phyloP scores from a whole-genome alignment of 2,113 vertebrate genomes.

The Aptenodytes forsteri region DNA sequence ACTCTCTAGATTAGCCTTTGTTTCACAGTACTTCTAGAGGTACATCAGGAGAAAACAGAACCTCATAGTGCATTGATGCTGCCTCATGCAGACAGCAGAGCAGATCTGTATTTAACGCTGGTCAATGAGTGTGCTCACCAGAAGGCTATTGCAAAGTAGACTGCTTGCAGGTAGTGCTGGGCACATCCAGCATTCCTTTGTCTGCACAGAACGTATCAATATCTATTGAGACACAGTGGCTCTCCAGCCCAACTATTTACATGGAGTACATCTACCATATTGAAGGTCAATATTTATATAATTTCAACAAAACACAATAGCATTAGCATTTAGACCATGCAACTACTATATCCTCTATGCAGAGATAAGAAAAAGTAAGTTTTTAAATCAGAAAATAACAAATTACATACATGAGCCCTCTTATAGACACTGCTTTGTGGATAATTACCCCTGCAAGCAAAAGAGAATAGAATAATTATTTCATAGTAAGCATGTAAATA shows the following conservation, averaged over 20 bases:
- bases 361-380: background rate
- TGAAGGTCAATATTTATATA: background rate
- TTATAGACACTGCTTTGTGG: background rate
- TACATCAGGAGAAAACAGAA: background rate
- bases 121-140: background rate
- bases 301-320: background rate
- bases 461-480: background rate
- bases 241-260: background rate
- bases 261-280: background rate
- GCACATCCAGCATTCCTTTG: background rate
- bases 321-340: background rate
- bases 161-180: background rate
- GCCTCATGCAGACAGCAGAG: background rate
- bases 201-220: background rate
- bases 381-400: background rate
- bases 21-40: background rate
- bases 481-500: background rate
- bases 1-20: background rate
- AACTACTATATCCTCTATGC: background rate
- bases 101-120: rapidly evolving
- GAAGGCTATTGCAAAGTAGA: background rate
- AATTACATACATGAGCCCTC: background rate
- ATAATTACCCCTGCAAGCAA: background rate
- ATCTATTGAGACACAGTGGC: background rate
- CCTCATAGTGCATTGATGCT: background rate